phyloP scores from a whole-genome alignment of 2,888 invertebrate species.

The Agriopis marginaria region DNA sequence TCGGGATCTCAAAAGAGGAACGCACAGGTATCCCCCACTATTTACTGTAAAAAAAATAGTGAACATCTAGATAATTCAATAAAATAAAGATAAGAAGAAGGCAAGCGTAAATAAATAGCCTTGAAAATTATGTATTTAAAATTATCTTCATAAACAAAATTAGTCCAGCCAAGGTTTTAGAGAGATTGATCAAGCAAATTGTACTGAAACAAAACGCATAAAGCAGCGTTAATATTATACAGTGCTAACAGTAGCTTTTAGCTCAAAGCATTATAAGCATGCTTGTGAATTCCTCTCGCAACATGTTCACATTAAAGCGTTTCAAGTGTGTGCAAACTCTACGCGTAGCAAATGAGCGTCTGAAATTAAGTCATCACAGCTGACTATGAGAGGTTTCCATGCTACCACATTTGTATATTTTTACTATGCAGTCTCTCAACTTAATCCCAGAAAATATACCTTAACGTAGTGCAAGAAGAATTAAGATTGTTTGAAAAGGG shows the following conservation, averaged over 20 bases:
- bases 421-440: slow-evolving; percentile 25
- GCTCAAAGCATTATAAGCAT: slow-evolving; percentile 22
- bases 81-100: too few relatives aligned
- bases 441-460: slow-evolving; percentile 4
- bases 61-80: too few relatives aligned
- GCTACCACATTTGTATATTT: slow-evolving; percentile 66
- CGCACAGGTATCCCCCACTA: too few relatives aligned
- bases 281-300: slow-evolving; percentile 33
- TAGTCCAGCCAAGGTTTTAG: background rate
- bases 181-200: background rate
- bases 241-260: slow-evolving; percentile 18
- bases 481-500: slow-evolving; percentile 7
- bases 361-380: slow-evolving; percentile 79
- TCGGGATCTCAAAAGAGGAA: too few relatives aligned
- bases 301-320: slow-evolving; percentile 41
- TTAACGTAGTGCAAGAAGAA: slow-evolving; percentile 18
- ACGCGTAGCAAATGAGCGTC: slow-evolving; percentile 71
- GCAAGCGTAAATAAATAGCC: too few relatives aligned
- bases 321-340: slow-evolving; percentile 59
- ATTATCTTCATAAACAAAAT: too few relatives aligned
- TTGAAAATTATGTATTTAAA: too few relatives aligned
- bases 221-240: slow-evolving; percentile 1
- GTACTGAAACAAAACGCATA: background rate
- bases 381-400: slow-evolving; percentile 71
- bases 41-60: too few relatives aligned